A percentile compares a stretch with the other conserved stretches of the same genome.
phyloP scores from a whole-genome alignment of 2,888 invertebrate genomes.

The Spodoptera picta region DNA sequence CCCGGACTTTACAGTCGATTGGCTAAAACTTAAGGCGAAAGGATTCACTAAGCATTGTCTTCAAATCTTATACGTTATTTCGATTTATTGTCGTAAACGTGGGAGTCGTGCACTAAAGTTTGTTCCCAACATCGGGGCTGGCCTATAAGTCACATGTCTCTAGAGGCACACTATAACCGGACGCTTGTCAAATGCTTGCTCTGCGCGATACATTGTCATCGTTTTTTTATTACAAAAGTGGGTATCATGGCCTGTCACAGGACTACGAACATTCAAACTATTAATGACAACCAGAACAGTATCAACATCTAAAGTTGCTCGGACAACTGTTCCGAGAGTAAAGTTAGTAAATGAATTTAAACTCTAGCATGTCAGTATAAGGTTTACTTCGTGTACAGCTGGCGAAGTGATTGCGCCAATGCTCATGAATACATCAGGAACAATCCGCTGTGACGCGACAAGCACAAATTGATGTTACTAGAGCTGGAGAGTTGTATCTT shows the following conservation, averaged over 20 bases:
- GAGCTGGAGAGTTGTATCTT: not conserved
- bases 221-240: constrained; percentile 31
- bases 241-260: constrained; percentile 9
- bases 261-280: constrained; percentile 45
- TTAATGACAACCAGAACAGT: constrained; percentile 58
- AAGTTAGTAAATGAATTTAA: constrained; percentile 47
- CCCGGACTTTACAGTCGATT: constrained; percentile 39
- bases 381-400: constrained; percentile 45
- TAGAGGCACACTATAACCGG: constrained; percentile 38
- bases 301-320: constrained; percentile 58
- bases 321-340: constrained; percentile 21
- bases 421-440: constrained; percentile 64
- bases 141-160: constrained; percentile 39
- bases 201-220: constrained; percentile 37
- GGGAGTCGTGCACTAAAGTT: constrained; percentile 36
- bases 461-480: constrained; percentile 29
- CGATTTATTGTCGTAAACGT: constrained; percentile 43
- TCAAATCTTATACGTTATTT: constrained; percentile 38
- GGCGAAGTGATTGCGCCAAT: constrained; percentile 41
- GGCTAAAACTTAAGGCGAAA: constrained; percentile 36
- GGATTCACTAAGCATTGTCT: constrained; percentile 45
- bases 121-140: constrained; percentile 28
- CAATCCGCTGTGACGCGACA: constrained; percentile 51
- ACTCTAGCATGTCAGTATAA: constrained; percentile 46
- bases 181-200: constrained; percentile 25